Conservation (phyloP, 1,140 invertebrate genomes). For the Zelostemma sp. region DNA sequence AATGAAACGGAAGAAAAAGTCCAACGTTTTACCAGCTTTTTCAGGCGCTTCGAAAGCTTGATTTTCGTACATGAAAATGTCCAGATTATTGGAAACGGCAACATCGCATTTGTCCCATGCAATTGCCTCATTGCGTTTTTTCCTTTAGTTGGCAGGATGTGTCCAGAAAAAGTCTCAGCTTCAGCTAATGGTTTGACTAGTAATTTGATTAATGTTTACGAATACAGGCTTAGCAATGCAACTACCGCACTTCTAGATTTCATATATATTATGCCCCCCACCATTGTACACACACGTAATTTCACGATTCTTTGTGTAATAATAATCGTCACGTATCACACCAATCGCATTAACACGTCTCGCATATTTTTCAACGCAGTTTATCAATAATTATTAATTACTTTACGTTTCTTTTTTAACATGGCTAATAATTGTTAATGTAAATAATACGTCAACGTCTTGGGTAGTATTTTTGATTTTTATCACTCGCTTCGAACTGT, state of each 20-base stretch:
- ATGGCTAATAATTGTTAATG: not conserved
- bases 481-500: no score
- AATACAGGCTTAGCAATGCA: constrained; percentile 30
- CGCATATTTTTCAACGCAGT: not conserved
- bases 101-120: constrained; percentile 22
- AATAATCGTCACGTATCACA: not conserved
- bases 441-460: not conserved
- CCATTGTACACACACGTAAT: not conserved
- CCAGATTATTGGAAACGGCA: constrained; percentile 9
- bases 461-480: no score
- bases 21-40: no score
- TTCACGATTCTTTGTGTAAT: not conserved
- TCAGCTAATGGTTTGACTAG: constrained; percentile 35
- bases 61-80: no score
- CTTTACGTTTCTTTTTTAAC: not conserved
- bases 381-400: not conserved
- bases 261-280: not conserved
- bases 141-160: constrained; percentile 19
- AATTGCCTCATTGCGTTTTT: constrained; percentile 11
- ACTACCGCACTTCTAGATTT: constrained; percentile 26
- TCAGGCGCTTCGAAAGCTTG: no score
- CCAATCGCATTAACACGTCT: not conserved
- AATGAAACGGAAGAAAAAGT: no score
- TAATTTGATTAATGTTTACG: constrained; percentile 18
- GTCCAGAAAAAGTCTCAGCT: constrained; percentile 15